Base-by-base conservation (phyloP, 2,888 invertebrate genomes). In the Octonoba sinensis region DNA sequence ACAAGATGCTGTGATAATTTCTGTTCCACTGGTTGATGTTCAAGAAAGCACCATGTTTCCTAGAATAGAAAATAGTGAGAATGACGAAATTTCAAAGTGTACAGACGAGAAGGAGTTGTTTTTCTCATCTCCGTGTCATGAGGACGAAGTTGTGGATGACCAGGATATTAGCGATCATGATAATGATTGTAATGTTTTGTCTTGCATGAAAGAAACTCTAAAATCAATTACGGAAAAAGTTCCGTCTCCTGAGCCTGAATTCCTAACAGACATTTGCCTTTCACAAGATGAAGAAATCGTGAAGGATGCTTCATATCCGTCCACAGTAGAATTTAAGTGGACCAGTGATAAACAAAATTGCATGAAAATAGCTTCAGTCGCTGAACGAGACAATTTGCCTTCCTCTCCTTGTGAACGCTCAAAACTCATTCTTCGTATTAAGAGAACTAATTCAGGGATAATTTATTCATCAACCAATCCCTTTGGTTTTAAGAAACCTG, bases 371-470 rank as follows among this genome's bases (percentile, higher is more conserved):
- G 70, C 62, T 15, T 57, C 70, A 3, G 64, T 62, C 11, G 66
- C 62, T 3, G 82, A 77, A 59, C 66, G 59, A 36, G 64, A 73
- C 36, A 78, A 73, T 65, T 44, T 73, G 57, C 77, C 77, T 46
- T 57, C 77, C 13, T 65, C 76, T 24, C 81, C 83, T 11, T 36
- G 56, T 24, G 79, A 71, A 36, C 79, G 76, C 59, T 78, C 85
- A 62, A 85, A 84, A 74, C 66, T 85, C 2, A 85, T 81, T 27
- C 83, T 85, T 66, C 77, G 85, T 27, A 83, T 85, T 22, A 73
- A 83, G 22, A 71, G 74, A 65, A 74, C 71, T 22, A 44, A 78
- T 44, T 74, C 73, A 2, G 77, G 78, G 47, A 49, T 77, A 27
- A 67, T 78, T 74, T 83, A 73, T 60, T 73, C 77, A 3, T 60